Evolutionary conservation across 2,888 invertebrate species (phyloP), one percentile per base, ranked within the genome.

Genomic region (Microctonus brassicae): DNA sequence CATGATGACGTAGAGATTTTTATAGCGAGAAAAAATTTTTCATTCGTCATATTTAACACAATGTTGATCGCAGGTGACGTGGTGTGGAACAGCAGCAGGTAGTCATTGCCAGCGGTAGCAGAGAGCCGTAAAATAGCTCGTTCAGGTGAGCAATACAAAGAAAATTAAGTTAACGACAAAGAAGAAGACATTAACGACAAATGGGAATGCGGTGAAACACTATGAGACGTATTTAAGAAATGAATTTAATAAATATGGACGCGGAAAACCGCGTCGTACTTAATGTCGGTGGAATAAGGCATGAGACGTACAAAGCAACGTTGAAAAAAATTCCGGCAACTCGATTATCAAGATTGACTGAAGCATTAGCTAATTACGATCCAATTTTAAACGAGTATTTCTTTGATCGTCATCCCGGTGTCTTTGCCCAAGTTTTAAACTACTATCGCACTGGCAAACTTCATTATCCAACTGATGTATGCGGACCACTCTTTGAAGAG

Each of bases 381-480:
- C 98, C 98, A 63, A 96, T 99, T 84, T 93, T 99, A 84, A 99
- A 99, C 89, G 99, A 99, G 90, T 99, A 98, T 91, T 99, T 99
- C 92, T 99, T 99, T 90, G 99, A 98, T 89, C 90, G 97, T 80
- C 98, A 98, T 90, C 98, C 98, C 36, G 98, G 97, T 67, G 98
- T 94, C 63, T 98, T 98, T 89, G 97, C 97, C 71, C 98, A 98
- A 90, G 95, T 97, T 83, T 92, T 97, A 84, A 99, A 99, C 89
- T 99, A 99, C 89, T 99, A 99, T 90, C 94, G 98, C 87, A 98
- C 98, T 76, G 98, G 99, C 70, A 99, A 99, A 88, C 92, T 99
- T 77, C 99, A 99, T 89, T 99, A 99, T 89, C 99, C 99, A 20
- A 98, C 98, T 66, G 98, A 99, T 87, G 99, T 99, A 1, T 99